Evolutionary conservation across 1,140 invertebrate genomes (phyloP).

Genomic region (Drosophila bocqueti): DNA sequence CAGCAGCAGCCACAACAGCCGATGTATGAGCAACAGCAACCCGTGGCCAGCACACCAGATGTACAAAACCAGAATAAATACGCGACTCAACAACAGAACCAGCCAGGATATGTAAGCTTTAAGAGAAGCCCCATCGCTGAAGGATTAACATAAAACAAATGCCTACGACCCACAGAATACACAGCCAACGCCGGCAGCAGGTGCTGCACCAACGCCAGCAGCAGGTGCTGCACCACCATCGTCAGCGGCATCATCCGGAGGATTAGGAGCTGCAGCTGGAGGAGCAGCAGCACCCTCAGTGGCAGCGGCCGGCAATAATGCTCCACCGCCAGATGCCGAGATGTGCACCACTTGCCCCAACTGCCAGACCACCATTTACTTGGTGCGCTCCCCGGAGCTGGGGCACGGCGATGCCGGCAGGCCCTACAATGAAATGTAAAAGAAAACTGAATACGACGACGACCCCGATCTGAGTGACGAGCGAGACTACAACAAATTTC

Average conservation of each 20-base stretch:
- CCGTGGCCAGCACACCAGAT: conserved; percentile 21
- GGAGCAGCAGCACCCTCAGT: background rate
- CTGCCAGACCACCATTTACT: conserved; percentile 79
- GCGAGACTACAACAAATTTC: conserved; percentile 26
- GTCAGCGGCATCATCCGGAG: conserved; percentile 2
- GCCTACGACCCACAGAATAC: conserved; percentile 37
- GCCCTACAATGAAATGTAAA: conserved; percentile 44
- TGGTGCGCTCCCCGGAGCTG: conserved; percentile 69
- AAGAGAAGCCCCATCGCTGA: background rate
- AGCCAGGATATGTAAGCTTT: conserved; percentile 61
- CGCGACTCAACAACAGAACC: conserved; percentile 33
- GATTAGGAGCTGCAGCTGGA: background rate
- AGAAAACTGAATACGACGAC: background rate
- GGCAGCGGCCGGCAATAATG: conserved; percentile 9
- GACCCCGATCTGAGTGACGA: background rate
- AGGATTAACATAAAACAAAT: background rate
- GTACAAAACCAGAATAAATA: conserved; percentile 17
- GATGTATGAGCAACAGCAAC: conserved; percentile 28
- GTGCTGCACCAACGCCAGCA: background rate
- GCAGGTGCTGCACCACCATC: background rate
- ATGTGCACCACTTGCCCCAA: conserved; percentile 83
- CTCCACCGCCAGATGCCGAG: conserved; percentile 55
- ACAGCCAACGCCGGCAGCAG: conserved; percentile 10
- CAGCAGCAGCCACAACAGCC: conserved; percentile 22
- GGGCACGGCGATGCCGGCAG: conserved; percentile 59